These are phyloP conservation scores for Gobio occitaniae DNA, from an alignment of 2,797 vertebrate genomes.

Conservation along the genomic window DNA sequence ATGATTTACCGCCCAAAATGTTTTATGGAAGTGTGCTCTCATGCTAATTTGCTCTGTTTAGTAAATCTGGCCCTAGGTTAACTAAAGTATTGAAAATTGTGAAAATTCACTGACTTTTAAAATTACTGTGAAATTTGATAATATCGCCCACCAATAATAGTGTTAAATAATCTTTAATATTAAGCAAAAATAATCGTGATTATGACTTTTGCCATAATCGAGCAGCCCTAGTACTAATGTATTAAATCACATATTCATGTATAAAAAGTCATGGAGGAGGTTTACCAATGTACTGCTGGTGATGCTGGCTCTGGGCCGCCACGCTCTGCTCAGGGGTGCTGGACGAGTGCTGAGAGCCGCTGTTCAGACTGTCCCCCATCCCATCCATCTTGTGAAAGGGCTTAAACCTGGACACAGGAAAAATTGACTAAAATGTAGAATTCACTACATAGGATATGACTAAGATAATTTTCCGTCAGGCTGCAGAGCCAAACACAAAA, in stretches of 20 bases:
- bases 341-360: slow-evolving; percentile 81
- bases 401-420: slow-evolving; percentile 84
- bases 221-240: background rate
- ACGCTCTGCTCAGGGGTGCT: slow-evolving; percentile 89
- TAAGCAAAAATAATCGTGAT: background rate
- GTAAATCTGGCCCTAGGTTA: too few species aligned
- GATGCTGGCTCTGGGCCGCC: slow-evolving; percentile 93
- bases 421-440: background rate
- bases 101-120: background rate
- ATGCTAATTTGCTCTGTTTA: too few species aligned
- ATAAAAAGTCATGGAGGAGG: background rate
- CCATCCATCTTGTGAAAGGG: slow-evolving; percentile 93
- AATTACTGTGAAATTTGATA: too few species aligned
- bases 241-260: background rate
- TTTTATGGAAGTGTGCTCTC: too few species aligned
- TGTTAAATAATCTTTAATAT: background rate
- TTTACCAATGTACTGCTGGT: slow-evolving; percentile 97
- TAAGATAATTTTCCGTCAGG: background rate
- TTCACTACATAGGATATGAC: background rate
- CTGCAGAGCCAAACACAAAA: background rate
- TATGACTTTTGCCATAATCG: background rate
- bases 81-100: background rate
- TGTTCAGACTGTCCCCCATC: slow-evolving; percentile 83
- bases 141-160: too few species aligned
- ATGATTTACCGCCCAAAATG: too few species aligned